These are phyloP conservation scores for Zaprionus camerounensis DNA, from an alignment of 1,140 invertebrate species.

Conservation along the genomic window DNA sequence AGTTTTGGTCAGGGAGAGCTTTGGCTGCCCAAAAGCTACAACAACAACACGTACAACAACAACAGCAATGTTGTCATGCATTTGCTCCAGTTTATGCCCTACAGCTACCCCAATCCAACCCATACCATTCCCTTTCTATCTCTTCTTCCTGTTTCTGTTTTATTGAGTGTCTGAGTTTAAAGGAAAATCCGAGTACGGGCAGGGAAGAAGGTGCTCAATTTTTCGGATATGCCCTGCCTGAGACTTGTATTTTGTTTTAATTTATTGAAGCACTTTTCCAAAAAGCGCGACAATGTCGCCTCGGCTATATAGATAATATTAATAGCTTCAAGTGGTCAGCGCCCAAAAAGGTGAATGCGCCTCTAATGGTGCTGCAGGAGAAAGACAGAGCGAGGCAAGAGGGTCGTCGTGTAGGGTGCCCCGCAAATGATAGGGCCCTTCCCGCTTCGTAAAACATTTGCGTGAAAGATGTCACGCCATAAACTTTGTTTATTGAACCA, in stretches of 20 bases:
- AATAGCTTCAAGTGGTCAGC: conserved; percentile 59
- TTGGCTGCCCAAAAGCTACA: conserved; percentile 52
- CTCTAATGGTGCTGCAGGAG: conserved; percentile 11
- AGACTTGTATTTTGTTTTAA: conserved; percentile 61
- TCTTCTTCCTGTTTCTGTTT: conserved; percentile 9
- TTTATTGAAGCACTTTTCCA: conserved; percentile 62
- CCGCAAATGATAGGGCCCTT: conserved; percentile 1
- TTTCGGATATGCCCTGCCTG: conserved; percentile 12
- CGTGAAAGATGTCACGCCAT: conserved; percentile 66
- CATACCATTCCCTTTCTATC: neutral
- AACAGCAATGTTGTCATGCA: conserved; percentile 45
- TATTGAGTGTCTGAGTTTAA: conserved; percentile 43
- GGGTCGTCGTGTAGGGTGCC: neutral
- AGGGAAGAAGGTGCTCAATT: conserved; percentile 7
- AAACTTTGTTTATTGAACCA: conserved; percentile 67
- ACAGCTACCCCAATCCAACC: neutral
- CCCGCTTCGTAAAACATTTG: conserved; percentile 40
- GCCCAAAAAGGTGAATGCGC: conserved; percentile 45
- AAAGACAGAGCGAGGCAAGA: neutral
- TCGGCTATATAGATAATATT: conserved; percentile 61
- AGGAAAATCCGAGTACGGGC: neutral
- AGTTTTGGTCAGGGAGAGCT: conserved; percentile 48
- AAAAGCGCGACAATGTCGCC: conserved; percentile 48
- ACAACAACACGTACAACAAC: neutral
- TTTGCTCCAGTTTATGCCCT: conserved; percentile 50